Conservation (phyloP, 1,140 invertebrate genomes). For the Zelostemma sp. region DNA sequence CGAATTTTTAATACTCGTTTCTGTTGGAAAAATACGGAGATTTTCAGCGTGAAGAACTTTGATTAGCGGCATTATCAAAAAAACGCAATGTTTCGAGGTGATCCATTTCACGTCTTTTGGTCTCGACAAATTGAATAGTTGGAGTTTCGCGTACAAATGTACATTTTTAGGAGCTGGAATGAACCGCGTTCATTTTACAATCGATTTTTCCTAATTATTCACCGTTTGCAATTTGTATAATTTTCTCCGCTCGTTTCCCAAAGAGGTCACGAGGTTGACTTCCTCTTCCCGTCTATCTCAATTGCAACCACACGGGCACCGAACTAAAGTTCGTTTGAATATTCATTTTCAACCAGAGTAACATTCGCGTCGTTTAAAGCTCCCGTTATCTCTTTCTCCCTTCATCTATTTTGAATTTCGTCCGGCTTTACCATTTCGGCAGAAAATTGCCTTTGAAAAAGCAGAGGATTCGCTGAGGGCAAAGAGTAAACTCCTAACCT, state of each 20-base stretch:
- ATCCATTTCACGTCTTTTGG: too few relatives aligned
- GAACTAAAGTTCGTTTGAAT: slow-evolving; percentile 43
- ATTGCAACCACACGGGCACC: slow-evolving; percentile 25
- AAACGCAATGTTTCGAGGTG: too few relatives aligned
- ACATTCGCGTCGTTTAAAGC: slow-evolving; percentile 35
- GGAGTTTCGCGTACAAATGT: too few relatives aligned
- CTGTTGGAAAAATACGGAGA: too few relatives aligned
- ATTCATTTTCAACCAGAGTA: slow-evolving; percentile 39
- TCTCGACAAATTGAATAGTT: too few relatives aligned
- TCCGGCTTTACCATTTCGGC: not conserved
- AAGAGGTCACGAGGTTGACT: slow-evolving; percentile 33
- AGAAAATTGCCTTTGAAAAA: slow-evolving; percentile 6
- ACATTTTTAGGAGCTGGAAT: too few relatives aligned
- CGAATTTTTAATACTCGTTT: too few relatives aligned
- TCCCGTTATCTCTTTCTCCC: slow-evolving; percentile 11
- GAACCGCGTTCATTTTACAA: too few relatives aligned
- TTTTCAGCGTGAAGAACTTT: too few relatives aligned
- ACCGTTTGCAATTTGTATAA: slow-evolving; percentile 38
- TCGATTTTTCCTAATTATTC: slow-evolving; percentile 32
- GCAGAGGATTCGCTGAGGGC: not conserved
- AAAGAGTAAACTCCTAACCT: not conserved
- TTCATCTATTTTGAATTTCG: slow-evolving; percentile 5
- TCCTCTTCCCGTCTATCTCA: slow-evolving; percentile 33
- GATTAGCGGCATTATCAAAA: too few relatives aligned
- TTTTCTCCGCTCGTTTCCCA: slow-evolving; percentile 32